Evolutionary conservation across 2,888 invertebrate genomes (phyloP), one percentile per base, ranked within the genome.

Genomic region (Ligdia adustata): DNA sequence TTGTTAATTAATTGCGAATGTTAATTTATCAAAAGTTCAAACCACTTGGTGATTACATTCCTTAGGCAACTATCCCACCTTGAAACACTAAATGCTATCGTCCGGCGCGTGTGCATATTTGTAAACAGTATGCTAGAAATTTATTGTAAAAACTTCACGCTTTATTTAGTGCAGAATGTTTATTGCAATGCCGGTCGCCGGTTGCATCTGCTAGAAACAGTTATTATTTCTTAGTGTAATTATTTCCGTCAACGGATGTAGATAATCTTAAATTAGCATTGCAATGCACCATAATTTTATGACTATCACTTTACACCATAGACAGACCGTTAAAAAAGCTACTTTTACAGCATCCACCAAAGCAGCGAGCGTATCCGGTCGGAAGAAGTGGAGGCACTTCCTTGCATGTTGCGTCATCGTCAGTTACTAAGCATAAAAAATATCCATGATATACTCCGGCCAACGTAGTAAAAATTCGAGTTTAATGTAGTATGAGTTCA

Each of bases 351-450:
- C 44, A 47, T 47, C 50, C 14, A 27, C 43, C 38, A 42, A 58
- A 53, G 38, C 32, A 45, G 53, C 53, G 49, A 53, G 54, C 50
- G 47, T 62, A 61, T 72, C 73, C 71, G 69, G 64, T 63, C 62
- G 69, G 63, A 69, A 69, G 62, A 53, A 52, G 52, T 27, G 57
- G 41, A 61, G 62, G 58, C 56, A 58, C 69, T 66, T 62, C 57
- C 63, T 66, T 52, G 49, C 52, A 45, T 42, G 54, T 66, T 66
- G 52, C 58, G 49, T 69, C 64, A 67, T 54, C 57, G 48, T 33
- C 38, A 55, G 59, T 62, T 52, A 57, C 33, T 29, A 42, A 44
- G 20, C 42, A 51, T 49, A 55, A 49, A 52, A 3, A 45, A 51
- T 49, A 52, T 52, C 43, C 38, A 12, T 45, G 44, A 33, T 28